phyloP scores from a whole-genome alignment of 2,888 invertebrate genomes.

The Drosophila differens region DNA sequence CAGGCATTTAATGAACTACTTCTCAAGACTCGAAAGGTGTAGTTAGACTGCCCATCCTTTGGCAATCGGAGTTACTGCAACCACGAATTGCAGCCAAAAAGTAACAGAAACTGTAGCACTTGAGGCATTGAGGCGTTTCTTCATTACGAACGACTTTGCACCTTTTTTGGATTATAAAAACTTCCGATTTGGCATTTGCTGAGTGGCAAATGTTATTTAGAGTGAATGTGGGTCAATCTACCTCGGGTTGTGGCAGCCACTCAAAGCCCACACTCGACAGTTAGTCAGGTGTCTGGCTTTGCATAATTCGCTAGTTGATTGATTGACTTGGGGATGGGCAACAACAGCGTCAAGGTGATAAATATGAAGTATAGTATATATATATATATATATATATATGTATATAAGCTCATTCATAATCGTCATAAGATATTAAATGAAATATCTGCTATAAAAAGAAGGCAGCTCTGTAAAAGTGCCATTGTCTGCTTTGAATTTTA shows the following conservation, averaged over 20 bases:
- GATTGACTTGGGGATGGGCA: constrained; percentile 58
- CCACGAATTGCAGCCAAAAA: constrained; percentile 34
- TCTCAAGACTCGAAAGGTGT: constrained; percentile 37
- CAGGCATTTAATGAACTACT: constrained; percentile 19
- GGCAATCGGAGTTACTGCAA: constrained; percentile 24
- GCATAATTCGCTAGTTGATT: constrained; percentile 68
- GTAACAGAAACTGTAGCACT: constrained; percentile 49
- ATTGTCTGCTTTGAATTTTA: constrained; percentile 64
- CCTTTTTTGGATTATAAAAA: constrained; percentile 20
- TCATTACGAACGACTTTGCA: constrained; percentile 50
- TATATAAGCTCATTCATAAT: constrained; percentile 28
- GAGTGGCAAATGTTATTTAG: constrained; percentile 29
- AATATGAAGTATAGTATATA: constrained; percentile 29
- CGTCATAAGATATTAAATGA: constrained; percentile 7
- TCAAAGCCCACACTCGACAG: constrained; percentile 1
- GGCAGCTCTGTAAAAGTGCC: constrained; percentile 19
- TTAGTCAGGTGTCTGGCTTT: constrained; percentile 47
- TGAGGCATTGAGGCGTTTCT: constrained; percentile 67
- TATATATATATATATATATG: background rate
- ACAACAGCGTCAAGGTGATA: constrained; percentile 30
- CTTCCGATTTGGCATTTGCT: constrained; percentile 22
- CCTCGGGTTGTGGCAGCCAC: constrained; percentile 5
- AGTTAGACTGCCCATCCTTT: constrained; percentile 42
- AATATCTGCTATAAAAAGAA: constrained; percentile 14
- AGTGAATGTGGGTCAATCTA: constrained; percentile 46